Conservation (phyloP, 2,113 vertebrate genomes). For the Nothobranchius kuhntae region DNA sequence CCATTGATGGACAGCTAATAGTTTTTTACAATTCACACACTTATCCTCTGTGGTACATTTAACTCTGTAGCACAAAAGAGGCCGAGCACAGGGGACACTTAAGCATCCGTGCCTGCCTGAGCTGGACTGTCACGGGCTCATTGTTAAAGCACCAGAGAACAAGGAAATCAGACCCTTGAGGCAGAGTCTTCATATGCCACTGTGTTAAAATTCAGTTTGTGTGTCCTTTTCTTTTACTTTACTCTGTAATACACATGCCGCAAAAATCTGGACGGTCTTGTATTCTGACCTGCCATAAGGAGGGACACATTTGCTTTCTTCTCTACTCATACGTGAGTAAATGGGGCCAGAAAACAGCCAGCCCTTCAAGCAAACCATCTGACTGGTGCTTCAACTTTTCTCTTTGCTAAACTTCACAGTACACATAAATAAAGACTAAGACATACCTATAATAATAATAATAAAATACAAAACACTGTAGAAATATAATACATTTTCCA, state of each 20-base stretch:
- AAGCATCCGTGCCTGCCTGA: conserved; percentile 41
- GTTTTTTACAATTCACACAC: background rate
- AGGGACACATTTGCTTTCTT: conserved; percentile 44
- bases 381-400: conserved; percentile 26
- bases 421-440: background rate
- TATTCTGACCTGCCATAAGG: conserved; percentile 51
- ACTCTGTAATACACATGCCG: conserved; percentile 26
- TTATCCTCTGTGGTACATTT: conserved; percentile 10
- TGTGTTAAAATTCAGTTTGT: conserved; percentile 55
- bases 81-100: conserved; percentile 46
- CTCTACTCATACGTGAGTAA: conserved; percentile 45
- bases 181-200: conserved; percentile 48
- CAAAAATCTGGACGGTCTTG: conserved; percentile 38
- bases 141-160: conserved; percentile 65
- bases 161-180: conserved; percentile 58
- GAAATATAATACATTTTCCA: too few species aligned
- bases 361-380: conserved; percentile 50
- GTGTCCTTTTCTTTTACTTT: conserved; percentile 22
- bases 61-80: conserved; percentile 37
- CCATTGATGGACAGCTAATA: background rate
- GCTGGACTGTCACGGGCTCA: conserved; percentile 59
- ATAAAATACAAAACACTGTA: too few species aligned
- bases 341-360: conserved; percentile 42
- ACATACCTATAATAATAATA: background rate
- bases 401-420: conserved; percentile 1